Evolutionary conservation across 2,797 vertebrate species (phyloP).

Genomic region (Moxostoma hubbsi): DNA sequence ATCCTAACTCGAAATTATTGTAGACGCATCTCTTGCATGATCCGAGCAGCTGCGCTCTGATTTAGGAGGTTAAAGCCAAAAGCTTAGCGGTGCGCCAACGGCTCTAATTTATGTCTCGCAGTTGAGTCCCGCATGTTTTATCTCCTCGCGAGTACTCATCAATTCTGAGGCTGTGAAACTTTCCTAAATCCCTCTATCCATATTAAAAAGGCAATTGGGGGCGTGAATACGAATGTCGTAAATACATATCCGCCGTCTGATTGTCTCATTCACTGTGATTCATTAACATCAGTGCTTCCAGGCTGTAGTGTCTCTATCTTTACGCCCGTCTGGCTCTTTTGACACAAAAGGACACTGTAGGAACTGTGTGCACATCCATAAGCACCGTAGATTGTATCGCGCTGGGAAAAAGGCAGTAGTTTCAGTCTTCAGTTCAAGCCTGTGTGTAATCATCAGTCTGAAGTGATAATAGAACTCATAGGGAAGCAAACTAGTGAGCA

Average conservation of each 20-base stretch:
- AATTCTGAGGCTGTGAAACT: conserved; percentile 51
- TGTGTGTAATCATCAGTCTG: conserved; percentile 72
- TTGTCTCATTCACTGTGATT: conserved; percentile 66
- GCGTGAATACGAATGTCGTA: conserved; percentile 22
- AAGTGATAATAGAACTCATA: conserved; percentile 72
- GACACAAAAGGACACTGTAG: conserved; percentile 66
- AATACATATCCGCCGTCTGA: conserved; percentile 56
- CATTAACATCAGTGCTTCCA: conserved; percentile 69
- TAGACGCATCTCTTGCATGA: conserved; percentile 47
- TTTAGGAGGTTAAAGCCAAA: conserved; percentile 43
- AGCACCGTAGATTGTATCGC: conserved; percentile 69
- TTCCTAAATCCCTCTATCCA: conserved; percentile 41
- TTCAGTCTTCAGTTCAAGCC: conserved; percentile 52
- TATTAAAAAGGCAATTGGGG: conserved; percentile 28
- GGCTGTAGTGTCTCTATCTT: conserved; percentile 62
- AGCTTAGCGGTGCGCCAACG: conserved; percentile 39
- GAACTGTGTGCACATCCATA: conserved; percentile 67
- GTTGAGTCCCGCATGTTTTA: conserved; percentile 46
- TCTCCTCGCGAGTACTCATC: conserved; percentile 46
- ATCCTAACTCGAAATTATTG: conserved; percentile 42
- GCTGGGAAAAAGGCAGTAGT: conserved; percentile 60
- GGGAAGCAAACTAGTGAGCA: conserved; percentile 74
- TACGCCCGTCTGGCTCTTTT: conserved; percentile 61
- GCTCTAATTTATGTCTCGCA: conserved; percentile 51
- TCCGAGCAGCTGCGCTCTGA: conserved; percentile 52